A percentile compares a stretch with the other conserved stretches of the same genome.
phyloP scores from a whole-genome alignment of 2,113 vertebrate genomes.

The Aplodontia rufa region DNA sequence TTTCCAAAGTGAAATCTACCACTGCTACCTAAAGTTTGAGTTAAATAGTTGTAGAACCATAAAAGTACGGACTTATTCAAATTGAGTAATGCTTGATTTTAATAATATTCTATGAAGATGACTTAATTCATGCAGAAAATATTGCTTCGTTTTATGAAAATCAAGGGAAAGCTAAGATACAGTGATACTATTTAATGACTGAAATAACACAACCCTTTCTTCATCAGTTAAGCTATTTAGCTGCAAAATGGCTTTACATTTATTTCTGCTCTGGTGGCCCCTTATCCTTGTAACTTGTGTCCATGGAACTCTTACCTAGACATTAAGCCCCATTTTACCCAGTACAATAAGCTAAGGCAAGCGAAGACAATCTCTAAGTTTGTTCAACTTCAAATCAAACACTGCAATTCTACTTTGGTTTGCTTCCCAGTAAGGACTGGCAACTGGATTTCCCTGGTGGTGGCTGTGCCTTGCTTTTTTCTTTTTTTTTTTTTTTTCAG shows the following conservation, averaged over 20 bases:
- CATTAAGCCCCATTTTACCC: background rate
- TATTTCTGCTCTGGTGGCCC: background rate
- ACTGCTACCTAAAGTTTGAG: background rate
- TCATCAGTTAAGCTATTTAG: background rate
- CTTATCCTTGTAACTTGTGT: background rate
- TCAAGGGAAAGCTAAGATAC: background rate
- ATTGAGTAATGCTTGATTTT: background rate
- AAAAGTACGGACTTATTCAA: background rate
- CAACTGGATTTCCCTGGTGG: background rate
- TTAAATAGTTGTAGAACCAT: background rate
- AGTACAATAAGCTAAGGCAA: background rate
- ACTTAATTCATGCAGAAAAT: background rate
- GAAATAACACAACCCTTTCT: background rate
- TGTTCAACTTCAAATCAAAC: background rate
- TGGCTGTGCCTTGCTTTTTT: background rate
- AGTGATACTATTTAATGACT: background rate
- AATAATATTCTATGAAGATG: background rate
- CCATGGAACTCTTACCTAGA: background rate
- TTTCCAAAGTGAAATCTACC: background rate
- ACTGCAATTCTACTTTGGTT: background rate
- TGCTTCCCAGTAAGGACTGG: background rate
- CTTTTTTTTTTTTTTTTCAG: too few relatives aligned
- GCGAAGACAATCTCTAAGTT: background rate
- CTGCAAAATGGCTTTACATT: background rate
- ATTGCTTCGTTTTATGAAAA: background rate